Base-by-base conservation (phyloP, 1,140 invertebrate genomes). In the Tetranychus urticae region DNA sequence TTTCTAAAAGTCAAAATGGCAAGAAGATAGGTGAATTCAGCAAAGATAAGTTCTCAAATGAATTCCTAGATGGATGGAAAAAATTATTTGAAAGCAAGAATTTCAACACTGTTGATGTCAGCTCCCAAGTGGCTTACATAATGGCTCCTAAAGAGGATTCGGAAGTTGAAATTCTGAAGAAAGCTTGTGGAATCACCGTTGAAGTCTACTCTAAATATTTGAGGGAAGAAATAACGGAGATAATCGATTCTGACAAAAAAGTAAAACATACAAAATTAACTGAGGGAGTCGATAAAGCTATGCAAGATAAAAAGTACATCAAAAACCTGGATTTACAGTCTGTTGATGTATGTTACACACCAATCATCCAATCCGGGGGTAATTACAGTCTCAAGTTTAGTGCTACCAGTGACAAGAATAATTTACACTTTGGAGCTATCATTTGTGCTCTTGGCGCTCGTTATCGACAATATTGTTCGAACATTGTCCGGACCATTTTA, bases 381-480 rank as follows among this genome's bases (percentile, higher is more conserved):
- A 85, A 90, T 69, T 98, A 97, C 75, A 89, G 82, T 69, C 77
- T 99, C 1, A 99, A 98, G 74, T 98, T 98, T 71, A 94, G 88
- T 71, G 87, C 85, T 52, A 80, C 75, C 39, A 92, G 89, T 68
- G 88, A 97, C 70, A 92, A 97, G 70, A 93, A 92, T 69, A 79
- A 79, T 65, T 72, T 98, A 56, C 88, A 97, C 71, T 98, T 97
- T 76, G 94, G 92, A 50, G 82, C 89, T 0, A 97, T 99, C 64
- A 84, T 94, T 48, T 94, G 91, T 74, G 88, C 86, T 33, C 73
- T 99, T 63, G 96, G 96, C 34, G 83, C 84, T 14, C 77, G 94
- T 58, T 98, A 97, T 72, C 96, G 94, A 71, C 89, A 84, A 0
- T 99, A 99, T 70, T 99, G 96, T 74, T 93, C 94, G 0, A 99